Percentiles rank a stretch among this genome's conserved stretches.
These are phyloP conservation scores for Calameuta idolon DNA, from an alignment of 2,888 invertebrate genomes.

Conservation along the genomic window DNA sequence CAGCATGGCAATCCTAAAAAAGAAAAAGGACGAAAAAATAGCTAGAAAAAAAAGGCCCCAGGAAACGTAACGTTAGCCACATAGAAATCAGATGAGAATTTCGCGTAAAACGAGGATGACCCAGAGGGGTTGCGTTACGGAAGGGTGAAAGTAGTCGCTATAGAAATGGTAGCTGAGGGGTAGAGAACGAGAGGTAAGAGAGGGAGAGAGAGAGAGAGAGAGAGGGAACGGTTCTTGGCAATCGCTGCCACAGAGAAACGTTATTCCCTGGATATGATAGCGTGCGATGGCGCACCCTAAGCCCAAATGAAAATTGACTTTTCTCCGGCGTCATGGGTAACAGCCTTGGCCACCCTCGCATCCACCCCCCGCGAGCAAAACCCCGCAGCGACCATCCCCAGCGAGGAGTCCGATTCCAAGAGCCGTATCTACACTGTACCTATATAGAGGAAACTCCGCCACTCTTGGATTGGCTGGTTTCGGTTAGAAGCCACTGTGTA, in stretches of 20 bases:
- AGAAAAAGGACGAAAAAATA: too few species aligned
- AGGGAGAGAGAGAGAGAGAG: not conserved
- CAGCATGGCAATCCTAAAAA: too few species aligned
- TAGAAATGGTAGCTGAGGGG: not conserved
- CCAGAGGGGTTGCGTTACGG: not conserved
- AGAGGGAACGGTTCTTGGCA: not conserved
- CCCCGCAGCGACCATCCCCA: not conserved
- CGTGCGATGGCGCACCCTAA: conserved; percentile 51
- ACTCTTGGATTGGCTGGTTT: not conserved
- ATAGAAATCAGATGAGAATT: not conserved
- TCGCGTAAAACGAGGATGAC: not conserved
- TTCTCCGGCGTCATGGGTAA: conserved; percentile 33
- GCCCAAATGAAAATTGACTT: conserved; percentile 58
- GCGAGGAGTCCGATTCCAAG: not conserved
- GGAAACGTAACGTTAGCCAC: not conserved
- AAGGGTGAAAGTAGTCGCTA: not conserved
- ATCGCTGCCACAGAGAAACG: conserved; percentile 30
- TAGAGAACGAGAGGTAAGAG: too few species aligned
- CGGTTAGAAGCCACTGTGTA: not conserved
- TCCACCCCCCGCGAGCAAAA: conserved; percentile 23
- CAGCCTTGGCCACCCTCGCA: conserved; percentile 33
- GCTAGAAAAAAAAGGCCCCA: too few species aligned
- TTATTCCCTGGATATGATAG: conserved; percentile 54
- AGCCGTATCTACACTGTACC: not conserved
- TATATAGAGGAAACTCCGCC: not conserved